A percentile compares a stretch with the other conserved stretches of the same genome.
Conservation (phyloP, 1,140 invertebrate species). For the Phenacoccus solenopsis region DNA sequence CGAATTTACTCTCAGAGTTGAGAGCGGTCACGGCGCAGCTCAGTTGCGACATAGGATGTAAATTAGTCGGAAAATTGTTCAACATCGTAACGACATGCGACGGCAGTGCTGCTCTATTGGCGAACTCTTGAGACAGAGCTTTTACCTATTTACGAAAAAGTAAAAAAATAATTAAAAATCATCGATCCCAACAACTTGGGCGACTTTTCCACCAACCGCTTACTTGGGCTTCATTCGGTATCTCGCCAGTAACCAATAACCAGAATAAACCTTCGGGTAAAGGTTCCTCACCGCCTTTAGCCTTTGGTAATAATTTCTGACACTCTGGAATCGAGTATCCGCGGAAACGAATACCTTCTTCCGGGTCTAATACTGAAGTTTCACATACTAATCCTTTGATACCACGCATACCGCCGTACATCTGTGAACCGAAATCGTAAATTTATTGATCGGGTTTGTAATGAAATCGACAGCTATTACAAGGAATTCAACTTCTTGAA, state of each 20-base stretch:
- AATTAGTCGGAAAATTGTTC: constrained; percentile 84
- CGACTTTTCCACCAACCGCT: background rate
- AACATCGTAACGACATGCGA: constrained; percentile 87
- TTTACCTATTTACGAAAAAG: constrained; percentile 40
- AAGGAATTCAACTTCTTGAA: too few relatives aligned
- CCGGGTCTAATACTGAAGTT: constrained; percentile 86
- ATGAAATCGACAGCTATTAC: too few relatives aligned
- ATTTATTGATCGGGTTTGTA: too few relatives aligned
- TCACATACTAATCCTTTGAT: constrained; percentile 91
- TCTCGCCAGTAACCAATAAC: constrained; percentile 83
- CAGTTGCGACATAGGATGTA: constrained; percentile 96
- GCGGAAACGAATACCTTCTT: constrained; percentile 92
- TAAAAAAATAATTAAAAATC: background rate
- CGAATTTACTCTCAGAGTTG: constrained; percentile 89
- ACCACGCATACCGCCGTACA: constrained; percentile 96
- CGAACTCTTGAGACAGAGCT: constrained; percentile 82
- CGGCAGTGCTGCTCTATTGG: constrained; percentile 73
- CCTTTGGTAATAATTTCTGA: constrained; percentile 80
- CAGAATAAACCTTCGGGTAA: constrained; percentile 94
- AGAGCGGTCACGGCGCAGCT: constrained; percentile 81
- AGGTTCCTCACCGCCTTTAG: constrained; percentile 69
- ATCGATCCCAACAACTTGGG: background rate
- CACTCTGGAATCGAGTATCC: constrained; percentile 92
- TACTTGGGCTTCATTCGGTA: constrained; percentile 70
- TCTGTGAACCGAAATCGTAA: constrained; percentile 52